Evolutionary conservation across 2,113 vertebrate genomes (phyloP).

Genomic region (Pomatostomus ruficeps): DNA sequence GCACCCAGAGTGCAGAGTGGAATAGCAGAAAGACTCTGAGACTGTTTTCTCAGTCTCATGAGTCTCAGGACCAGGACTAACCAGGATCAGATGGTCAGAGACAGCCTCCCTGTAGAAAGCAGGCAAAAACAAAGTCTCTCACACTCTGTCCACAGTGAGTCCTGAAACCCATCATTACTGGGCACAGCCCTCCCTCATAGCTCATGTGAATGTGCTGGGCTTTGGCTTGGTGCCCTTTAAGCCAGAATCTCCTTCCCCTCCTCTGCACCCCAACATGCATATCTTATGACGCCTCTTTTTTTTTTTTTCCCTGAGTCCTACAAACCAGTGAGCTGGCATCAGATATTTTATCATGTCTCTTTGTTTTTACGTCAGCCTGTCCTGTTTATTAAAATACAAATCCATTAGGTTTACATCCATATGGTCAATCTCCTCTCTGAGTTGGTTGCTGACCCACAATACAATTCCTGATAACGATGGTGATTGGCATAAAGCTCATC

Average conservation of each 20-base stretch:
- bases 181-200: accelerated
- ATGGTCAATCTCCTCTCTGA: constrained; percentile 62
- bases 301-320: background rate
- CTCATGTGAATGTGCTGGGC: background rate
- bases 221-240: background rate
- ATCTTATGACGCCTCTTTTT: background rate
- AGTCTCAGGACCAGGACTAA: background rate
- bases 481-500: constrained; percentile 55
- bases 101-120: background rate
- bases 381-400: constrained; percentile 63
- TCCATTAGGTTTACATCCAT: constrained; percentile 44
- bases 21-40: background rate
- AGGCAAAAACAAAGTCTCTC: background rate
- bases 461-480: constrained; percentile 33
- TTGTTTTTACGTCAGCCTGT: constrained; percentile 46
- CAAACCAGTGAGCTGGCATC: background rate
- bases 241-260: background rate
- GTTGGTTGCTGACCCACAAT: constrained; percentile 35
- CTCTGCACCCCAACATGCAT: background rate
- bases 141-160: accelerated
- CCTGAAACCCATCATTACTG: background rate
- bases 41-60: background rate
- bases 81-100: background rate
- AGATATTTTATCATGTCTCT: constrained; percentile 12
- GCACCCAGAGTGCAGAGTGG: background rate